Evolutionary conservation across 53 echinoderm and acorn worm species (phyloP), one percentile per base, ranked within the genome.

Genomic region (Echinarachnius parma): DNA sequence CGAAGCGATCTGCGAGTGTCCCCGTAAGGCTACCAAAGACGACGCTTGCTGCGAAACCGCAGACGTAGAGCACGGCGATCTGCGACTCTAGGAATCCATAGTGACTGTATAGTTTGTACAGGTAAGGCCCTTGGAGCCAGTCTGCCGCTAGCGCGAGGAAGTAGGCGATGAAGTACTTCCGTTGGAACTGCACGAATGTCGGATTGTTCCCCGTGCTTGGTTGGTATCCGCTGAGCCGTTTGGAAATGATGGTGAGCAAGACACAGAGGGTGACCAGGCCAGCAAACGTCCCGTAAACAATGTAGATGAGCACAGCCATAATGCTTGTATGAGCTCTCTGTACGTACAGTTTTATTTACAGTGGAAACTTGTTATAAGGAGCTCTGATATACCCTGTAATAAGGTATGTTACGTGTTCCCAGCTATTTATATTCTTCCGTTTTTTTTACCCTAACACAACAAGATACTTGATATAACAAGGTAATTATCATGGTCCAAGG

Each of bases 91-190:
- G 48, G 48, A 96, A 96, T 1, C 91, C 86, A 50, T 96, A 96
- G 28, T 96, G 87, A 14, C 79, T 70, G 83, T 96, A 96, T 15
- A 96, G 83, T 79, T 96, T 91, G 62, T 96, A 96, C 0, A 96
- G 88, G 68, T 96, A 96, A 1, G 96, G 96, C 24, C 91, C 91
- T 60, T 96, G 96, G 1, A 96, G 80, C 96, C 96, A 96, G 48
- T 96, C 96, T 0, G 96, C 87, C 3, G 80, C 77, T 9, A 96
- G 56, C 5, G 96, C 96, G 31, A 96, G 65, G 35, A 96, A 96
- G 72, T 96, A 96, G 0, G 90, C 91, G 16, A 96, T 19, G 59
- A 96, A 96, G 70, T 96, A 96, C 48, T 80, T 85, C 56, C 71
- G 48, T 61, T 95, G 96, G 63, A 96, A 96, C 19, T 87, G 78